A percentile compares a stretch with the other conserved stretches of the same genome.
These are phyloP conservation scores for Parazoanthus darwini DNA, from an alignment of 92 coral and sea anemone species.

Conservation along the genomic window DNA sequence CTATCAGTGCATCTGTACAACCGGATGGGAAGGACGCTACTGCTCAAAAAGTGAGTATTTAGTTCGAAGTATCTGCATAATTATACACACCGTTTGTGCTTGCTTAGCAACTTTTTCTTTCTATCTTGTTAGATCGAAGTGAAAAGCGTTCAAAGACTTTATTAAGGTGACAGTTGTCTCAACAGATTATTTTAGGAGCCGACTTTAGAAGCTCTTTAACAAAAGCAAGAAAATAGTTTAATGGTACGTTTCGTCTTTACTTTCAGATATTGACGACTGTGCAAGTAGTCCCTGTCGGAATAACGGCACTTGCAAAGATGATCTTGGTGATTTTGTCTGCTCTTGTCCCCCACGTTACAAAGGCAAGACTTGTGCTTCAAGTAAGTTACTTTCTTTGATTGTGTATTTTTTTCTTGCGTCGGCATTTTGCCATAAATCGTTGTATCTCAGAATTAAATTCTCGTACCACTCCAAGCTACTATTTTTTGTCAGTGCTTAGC, in stretches of 20 bases:
- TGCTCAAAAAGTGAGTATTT: constrained; percentile 69
- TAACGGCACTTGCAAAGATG: constrained; percentile 68
- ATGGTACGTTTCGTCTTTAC: neutral
- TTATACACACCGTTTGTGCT: neutral
- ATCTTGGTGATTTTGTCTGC: constrained; percentile 61
- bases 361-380: constrained; percentile 76
- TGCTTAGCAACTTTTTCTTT: too few relatives aligned
- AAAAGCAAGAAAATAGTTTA: neutral
- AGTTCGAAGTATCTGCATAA: neutral
- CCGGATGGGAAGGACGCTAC: constrained; percentile 87
- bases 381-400: constrained; percentile 35
- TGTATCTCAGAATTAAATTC: too few relatives aligned
- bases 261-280: constrained; percentile 70
- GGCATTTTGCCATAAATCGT: neutral
- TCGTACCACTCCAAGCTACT: neutral
- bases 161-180: neutral
- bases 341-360: constrained; percentile 62
- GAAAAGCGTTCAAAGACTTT: neutral
- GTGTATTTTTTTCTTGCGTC: neutral
- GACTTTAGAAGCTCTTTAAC: neutral
- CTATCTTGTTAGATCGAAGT: neutral
- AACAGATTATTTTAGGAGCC: neutral
- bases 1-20: constrained; percentile 75
- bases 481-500: neutral
- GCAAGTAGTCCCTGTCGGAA: constrained; percentile 66